Base-by-base conservation (phyloP, 2,113 vertebrate genomes). In the Passer montanus region DNA sequence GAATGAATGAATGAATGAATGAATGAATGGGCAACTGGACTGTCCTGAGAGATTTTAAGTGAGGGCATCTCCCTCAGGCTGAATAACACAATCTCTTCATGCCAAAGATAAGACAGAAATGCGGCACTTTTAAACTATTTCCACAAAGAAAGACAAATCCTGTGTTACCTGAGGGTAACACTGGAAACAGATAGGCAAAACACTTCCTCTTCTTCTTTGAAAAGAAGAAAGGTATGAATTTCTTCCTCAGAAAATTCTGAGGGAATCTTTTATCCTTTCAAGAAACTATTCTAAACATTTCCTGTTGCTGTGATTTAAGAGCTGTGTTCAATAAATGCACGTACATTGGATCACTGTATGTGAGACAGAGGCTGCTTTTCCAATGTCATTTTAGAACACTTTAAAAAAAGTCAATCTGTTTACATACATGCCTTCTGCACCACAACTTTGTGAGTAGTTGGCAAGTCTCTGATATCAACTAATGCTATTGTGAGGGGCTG, bases 401-500 rank as follows among this genome's bases (percentile, higher is more conserved):
- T 74, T 30, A 94, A 91, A 93, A 90, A 83, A 80, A 64, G 28
- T 37, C 86, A 74, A 24, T 89, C 93, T 95, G 90, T 87, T 87
- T 75, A 89, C 86, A 88, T n/a, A 87, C 84, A 89, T 2, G 55
- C 88, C 69, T 96, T 63, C 89, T 95, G 89, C 77, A 87, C 47
- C 79, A 78, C 59, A 86, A 23, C 37, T 94, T 9, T 43, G 67
- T 17, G 59, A 72, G 86, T 79, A 70, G 56, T 12, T 41, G 50
- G 4, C 76, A 93, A 87, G 84, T 28, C 55, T 93, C 56, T 87
- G 66, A 63, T 85, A 89, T 84, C 82, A 67, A 49, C 94, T 92
- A 93, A 86, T 70, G 87, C 85, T 93, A 28, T 73, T 84, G 76
- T 52, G 68, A 97, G 93, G 93, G 87, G 60, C 92, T 90, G 93